Conservation (phyloP, 2,888 invertebrate genomes). For the Mythimna pallens region DNA sequence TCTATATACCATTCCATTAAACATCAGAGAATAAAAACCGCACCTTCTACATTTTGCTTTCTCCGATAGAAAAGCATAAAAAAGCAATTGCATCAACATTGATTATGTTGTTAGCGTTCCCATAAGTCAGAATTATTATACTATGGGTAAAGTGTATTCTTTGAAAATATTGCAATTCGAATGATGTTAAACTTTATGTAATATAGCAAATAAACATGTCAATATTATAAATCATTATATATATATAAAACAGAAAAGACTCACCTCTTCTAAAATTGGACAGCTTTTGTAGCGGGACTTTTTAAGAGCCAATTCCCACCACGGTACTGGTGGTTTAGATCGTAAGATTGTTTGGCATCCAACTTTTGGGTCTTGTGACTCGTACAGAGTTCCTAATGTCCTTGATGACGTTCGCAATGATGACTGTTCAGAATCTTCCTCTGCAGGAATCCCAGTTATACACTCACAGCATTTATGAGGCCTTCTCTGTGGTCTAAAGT, state of each 20-base stretch:
- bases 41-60: conserved; percentile 64
- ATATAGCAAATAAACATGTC: not conserved
- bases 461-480: conserved; percentile 89
- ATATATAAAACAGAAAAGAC: conserved; percentile 60
- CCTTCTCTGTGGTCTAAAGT: conserved; percentile 82
- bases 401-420: conserved; percentile 79
- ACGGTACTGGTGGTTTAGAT: conserved; percentile 94
- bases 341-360: conserved; percentile 92
- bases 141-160: not conserved
- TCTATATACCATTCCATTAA: conserved; percentile 69
- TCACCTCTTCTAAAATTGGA: conserved; percentile 93
- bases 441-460: conserved; percentile 86
- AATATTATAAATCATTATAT: not conserved
- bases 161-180: not conserved
- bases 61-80: conserved; percentile 16
- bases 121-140: conserved; percentile 12
- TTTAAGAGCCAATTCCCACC: conserved; percentile 97
- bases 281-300: conserved; percentile 95
- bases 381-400: conserved; percentile 87
- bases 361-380: conserved; percentile 92
- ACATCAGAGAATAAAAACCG: conserved; percentile 69
- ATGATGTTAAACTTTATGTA: not conserved
- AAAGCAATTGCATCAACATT: conserved; percentile 42
- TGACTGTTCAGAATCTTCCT: conserved; percentile 78
- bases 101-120: conserved; percentile 29